Conservation (phyloP, 2,888 invertebrate genomes). For the Trilocha varians region DNA sequence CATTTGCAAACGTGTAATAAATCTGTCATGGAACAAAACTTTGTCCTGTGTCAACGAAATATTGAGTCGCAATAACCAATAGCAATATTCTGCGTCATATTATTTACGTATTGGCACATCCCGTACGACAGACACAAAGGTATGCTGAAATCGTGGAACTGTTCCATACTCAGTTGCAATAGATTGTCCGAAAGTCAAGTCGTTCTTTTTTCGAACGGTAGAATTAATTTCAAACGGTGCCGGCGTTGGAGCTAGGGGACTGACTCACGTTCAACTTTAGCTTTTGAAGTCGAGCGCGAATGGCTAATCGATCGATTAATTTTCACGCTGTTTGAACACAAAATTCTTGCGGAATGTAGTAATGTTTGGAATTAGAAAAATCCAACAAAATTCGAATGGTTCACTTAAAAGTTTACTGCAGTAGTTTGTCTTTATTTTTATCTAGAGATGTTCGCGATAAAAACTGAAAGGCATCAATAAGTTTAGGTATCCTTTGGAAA, state of each 20-base stretch:
- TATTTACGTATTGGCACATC: constrained; percentile 20
- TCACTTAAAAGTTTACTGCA: too few species aligned
- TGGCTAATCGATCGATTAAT: constrained; percentile 68
- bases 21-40: too few species aligned
- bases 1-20: too few species aligned
- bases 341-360: constrained; percentile 38
- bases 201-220: constrained; percentile 40
- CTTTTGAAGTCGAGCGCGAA: constrained; percentile 51
- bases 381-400: constrained; percentile 4
- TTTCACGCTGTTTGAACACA: constrained; percentile 59
- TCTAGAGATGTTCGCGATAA: too few species aligned
- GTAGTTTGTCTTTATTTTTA: too few species aligned
- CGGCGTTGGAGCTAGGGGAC: constrained; percentile 36
- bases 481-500: too few species aligned
- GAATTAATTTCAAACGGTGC: constrained; percentile 53
- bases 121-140: constrained; percentile 19
- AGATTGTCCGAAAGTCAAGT: constrained; percentile 40
- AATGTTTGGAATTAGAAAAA: constrained; percentile 29
- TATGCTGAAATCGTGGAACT: constrained; percentile 30
- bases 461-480: too few species aligned
- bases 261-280: constrained; percentile 60
- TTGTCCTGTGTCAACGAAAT: too few species aligned
- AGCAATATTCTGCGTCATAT: constrained; percentile 25
- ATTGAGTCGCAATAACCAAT: constrained; percentile 19
- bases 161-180: constrained; percentile 33